Evolutionary conservation across 1,140 invertebrate species (phyloP), one percentile per base, ranked within the genome.

Genomic region (Aphelinus certus): DNA sequence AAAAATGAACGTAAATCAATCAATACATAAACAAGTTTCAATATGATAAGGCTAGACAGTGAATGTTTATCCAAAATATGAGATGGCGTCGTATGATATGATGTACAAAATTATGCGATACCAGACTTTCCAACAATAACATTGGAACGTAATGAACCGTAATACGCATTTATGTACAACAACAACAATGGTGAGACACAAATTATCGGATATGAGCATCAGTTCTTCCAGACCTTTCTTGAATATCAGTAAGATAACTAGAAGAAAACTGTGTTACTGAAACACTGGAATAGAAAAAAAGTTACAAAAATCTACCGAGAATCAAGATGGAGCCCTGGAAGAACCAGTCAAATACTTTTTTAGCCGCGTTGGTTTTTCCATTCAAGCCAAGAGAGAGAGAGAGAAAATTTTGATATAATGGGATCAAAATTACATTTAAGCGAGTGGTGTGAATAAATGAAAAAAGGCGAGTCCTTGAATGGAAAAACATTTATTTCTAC

Each of bases 401-500:
- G 51, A 86, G 84, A 77, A 82, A 83, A 85, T 83, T 86, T 86
- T 81, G 81, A 83, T 70, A 73, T 45, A 45, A 6, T 82, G 83
- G 83, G 83, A 80, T 67, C 76, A 56, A 81, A 81, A 77, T 71
- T 64, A 82, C 78, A 79, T 79, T 80, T 75, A 62, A 61, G 80
- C 76, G 73, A 80, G 80, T 84, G 81, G 81, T 84, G 79, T 78
- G 82, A 73, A 86, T 82, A 85, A 86, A 87, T 84, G 85, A 87
- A 84, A 82, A 82, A 75, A 85, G 81, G 84, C 83, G 78, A 85
- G 76, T 85, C 81, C 83, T 87, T 86, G 86, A 87, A 87, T 87
- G 86, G 86, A 87, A 87, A 87, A 87, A 87, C 84, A 83, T 87
- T 87, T 87, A 87, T 87, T 87, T 87, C 81, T 84, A 86, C 81